phyloP scores from a whole-genome alignment of 2,113 vertebrate genomes.

The Calyptommatus sinebrachiatus region DNA sequence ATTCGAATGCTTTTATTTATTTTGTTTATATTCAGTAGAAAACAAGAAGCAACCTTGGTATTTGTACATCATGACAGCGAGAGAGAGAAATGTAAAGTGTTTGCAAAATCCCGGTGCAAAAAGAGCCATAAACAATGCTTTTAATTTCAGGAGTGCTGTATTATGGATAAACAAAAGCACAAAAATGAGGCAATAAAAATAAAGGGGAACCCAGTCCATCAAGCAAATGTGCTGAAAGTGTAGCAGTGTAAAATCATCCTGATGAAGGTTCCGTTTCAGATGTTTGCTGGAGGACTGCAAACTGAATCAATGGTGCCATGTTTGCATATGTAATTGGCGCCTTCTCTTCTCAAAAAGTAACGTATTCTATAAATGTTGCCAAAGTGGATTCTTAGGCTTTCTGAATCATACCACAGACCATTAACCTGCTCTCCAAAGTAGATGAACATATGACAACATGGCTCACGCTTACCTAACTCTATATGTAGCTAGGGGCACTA shows the following conservation, averaged over 20 bases:
- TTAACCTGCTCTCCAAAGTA: too few relatives aligned
- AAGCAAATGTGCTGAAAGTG: slow-evolving; percentile 19
- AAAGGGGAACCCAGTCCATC: slow-evolving; percentile 31
- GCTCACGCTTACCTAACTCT: too few relatives aligned
- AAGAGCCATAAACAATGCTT: slow-evolving; percentile 44
- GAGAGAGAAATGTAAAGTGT: slow-evolving; percentile 32
- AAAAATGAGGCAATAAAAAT: slow-evolving; percentile 46
- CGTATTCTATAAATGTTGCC: not conserved
- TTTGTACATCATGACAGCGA: slow-evolving; percentile 16
- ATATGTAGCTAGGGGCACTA: too few relatives aligned
- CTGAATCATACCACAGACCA: not conserved
- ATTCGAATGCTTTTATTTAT: slow-evolving; percentile 46
- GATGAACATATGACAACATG: too few relatives aligned
- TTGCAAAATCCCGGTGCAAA: slow-evolving; percentile 43
- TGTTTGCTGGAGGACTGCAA: not conserved
- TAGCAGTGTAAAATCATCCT: not conserved
- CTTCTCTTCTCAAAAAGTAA: not conserved
- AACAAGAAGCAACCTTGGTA: slow-evolving; percentile 31
- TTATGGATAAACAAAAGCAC: slow-evolving; percentile 56
- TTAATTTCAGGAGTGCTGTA: slow-evolving; percentile 47
- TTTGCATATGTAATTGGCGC: not conserved
- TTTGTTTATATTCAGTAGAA: slow-evolving; percentile 43
- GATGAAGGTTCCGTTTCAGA: not conserved
- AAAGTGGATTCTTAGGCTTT: not conserved
- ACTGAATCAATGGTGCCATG: slow-evolving; percentile 8